Percentiles rank a stretch among this genome's conserved stretches.
Conservation (phyloP, 1,140 invertebrate species). For the Diplogasteroides magnus region DNA sequence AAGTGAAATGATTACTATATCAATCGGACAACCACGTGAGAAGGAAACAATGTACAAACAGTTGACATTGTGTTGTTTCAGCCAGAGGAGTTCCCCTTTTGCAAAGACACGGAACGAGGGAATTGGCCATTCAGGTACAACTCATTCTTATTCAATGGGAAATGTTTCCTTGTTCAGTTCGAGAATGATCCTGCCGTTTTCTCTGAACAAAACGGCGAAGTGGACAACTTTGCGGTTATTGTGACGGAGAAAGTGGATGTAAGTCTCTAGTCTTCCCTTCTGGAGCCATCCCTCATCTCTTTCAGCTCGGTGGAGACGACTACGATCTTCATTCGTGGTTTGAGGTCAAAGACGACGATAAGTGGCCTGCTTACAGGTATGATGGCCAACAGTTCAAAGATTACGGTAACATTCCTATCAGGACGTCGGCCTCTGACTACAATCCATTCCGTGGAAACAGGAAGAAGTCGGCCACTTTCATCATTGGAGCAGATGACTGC, state of each 20-base stretch:
- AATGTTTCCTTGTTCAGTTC: conserved; percentile 30
- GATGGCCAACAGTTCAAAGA: background rate
- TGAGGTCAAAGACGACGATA: conserved; percentile 47
- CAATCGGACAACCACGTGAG: conserved; percentile 21
- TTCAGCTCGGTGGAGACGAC: conserved; percentile 40
- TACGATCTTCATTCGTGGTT: conserved; percentile 49
- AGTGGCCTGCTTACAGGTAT: conserved; percentile 41
- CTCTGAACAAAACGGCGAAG: conserved; percentile 44
- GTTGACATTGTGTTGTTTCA: conserved; percentile 32
- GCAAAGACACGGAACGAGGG: conserved; percentile 44
- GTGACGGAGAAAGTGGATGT: conserved; percentile 41
- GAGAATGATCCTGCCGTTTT: conserved; percentile 47
- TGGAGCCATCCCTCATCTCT: background rate
- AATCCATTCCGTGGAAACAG: conserved; percentile 41
- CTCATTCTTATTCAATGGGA: conserved; percentile 2
- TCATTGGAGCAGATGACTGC: conserved; percentile 52
- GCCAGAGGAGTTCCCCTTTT: conserved; percentile 36
- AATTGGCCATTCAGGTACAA: conserved; percentile 36
- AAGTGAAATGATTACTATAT: conserved; percentile 47
- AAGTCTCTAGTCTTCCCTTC: background rate
- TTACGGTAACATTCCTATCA: background rate
- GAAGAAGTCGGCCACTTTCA: conserved; percentile 33
- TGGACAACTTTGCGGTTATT: conserved; percentile 51
- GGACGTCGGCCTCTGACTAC: conserved; percentile 45
- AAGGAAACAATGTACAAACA: conserved; percentile 8